These are phyloP conservation scores for Amblyopsis rosae DNA, from an alignment of 2,113 vertebrate species.

Conservation along the genomic window DNA sequence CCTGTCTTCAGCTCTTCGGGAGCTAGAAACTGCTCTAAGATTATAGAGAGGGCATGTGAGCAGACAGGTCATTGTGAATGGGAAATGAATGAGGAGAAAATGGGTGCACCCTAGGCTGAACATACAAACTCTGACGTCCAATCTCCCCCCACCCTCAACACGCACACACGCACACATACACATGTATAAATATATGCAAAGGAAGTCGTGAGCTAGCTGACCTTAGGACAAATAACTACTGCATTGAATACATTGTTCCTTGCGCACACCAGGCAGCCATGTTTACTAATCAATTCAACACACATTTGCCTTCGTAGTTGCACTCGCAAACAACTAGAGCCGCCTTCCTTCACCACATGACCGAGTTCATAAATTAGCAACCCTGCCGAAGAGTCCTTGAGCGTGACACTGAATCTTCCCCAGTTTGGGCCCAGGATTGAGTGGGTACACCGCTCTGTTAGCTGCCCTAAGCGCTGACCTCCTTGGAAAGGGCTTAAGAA, in stretches of 20 bases:
- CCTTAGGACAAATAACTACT: not conserved
- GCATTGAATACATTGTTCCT: not conserved
- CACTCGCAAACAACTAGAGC: not conserved
- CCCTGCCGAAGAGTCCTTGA: too few species aligned
- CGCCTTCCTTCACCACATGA: too few species aligned
- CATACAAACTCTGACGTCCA: not conserved
- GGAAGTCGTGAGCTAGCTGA: not conserved
- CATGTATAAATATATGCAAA: not conserved
- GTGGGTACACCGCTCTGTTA: too few species aligned
- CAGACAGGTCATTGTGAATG: constrained; percentile 31
- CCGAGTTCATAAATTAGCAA: too few species aligned
- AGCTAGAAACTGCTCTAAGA: not conserved
- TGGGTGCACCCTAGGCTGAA: not conserved
- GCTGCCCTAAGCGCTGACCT: too few species aligned
- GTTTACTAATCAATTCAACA: not conserved
- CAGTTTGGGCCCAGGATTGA: too few species aligned
- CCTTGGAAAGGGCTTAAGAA: too few species aligned
- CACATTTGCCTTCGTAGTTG: not conserved
- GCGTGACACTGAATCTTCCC: too few species aligned
- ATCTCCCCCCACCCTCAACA: not conserved
- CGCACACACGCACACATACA: not conserved
- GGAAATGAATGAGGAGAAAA: constrained; percentile 28
- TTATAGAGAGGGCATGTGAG: too few species aligned
- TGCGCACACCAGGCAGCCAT: not conserved
- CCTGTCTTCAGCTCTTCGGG: not conserved